phyloP scores from a whole-genome alignment of 2,888 invertebrate genomes.

The Seira sanloemensis region DNA sequence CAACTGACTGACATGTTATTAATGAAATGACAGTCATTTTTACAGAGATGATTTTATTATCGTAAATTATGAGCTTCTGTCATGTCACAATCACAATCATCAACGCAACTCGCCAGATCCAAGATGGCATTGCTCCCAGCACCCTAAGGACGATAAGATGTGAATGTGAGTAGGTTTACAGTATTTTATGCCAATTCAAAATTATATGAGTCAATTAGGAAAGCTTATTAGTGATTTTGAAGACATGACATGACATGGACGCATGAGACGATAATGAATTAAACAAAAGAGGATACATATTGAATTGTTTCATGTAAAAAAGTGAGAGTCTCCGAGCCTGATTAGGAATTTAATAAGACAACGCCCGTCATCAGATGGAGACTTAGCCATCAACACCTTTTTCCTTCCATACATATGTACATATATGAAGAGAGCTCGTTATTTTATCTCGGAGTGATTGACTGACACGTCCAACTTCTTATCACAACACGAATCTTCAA shows the following conservation, averaged over 20 bases:
- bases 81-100: too few relatives aligned
- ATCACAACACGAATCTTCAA: not conserved
- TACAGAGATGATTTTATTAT: too few relatives aligned
- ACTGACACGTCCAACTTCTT: constrained; percentile 40
- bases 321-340: constrained; percentile 36
- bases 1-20: not conserved
- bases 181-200: not conserved
- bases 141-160: not conserved
- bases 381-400: constrained; percentile 47
- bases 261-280: not conserved
- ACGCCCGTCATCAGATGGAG: constrained; percentile 54
- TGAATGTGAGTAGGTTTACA: too few relatives aligned
- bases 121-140: not conserved
- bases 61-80: too few relatives aligned
- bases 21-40: not conserved
- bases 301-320: too few relatives aligned
- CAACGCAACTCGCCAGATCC: too few relatives aligned
- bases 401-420: too few relatives aligned
- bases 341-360: constrained; percentile 67
- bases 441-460: constrained; percentile 31
- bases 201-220: not conserved
- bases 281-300: too few relatives aligned
- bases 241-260: not conserved
- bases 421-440: too few relatives aligned
- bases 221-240: not conserved